phyloP scores from a whole-genome alignment of 1,140 invertebrate genomes.

The Ptiloglossa arizonensis region DNA sequence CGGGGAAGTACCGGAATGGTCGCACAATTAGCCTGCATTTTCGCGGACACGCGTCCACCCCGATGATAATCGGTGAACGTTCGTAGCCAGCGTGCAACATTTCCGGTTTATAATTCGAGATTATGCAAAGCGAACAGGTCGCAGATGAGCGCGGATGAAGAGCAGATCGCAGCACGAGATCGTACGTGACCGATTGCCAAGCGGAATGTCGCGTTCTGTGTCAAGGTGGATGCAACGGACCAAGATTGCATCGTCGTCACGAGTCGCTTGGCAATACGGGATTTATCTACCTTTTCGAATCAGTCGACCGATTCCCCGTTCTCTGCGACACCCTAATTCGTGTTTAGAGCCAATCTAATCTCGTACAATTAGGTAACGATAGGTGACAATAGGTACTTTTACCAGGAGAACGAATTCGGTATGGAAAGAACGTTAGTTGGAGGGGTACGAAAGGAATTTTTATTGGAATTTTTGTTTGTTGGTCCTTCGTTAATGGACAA shows the following conservation, averaged over 20 bases:
- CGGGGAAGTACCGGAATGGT: neutral
- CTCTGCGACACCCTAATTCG: too few species aligned
- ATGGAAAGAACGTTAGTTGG: too few species aligned
- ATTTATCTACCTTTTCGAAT: slow-evolving; percentile 28
- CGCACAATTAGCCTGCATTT: slow-evolving; percentile 20
- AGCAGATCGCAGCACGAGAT: slow-evolving; percentile 33
- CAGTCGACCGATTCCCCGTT: neutral
- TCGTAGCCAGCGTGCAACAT: slow-evolving; percentile 5
- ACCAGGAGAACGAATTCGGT: too few species aligned
- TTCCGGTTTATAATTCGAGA: slow-evolving; percentile 34
- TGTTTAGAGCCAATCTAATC: neutral
- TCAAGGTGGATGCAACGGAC: slow-evolving; percentile 12
- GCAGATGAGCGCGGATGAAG: slow-evolving; percentile 4
- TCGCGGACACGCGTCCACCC: slow-evolving; percentile 2
- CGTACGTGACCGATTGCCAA: slow-evolving; percentile 41
- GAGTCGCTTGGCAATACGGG: slow-evolving; percentile 30
- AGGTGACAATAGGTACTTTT: too few species aligned
- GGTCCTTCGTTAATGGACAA: too few species aligned
- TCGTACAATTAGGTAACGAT: too few species aligned
- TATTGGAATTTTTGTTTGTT: too few species aligned
- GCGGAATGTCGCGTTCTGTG: slow-evolving; percentile 39
- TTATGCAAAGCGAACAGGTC: neutral
- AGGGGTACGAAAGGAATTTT: too few species aligned
- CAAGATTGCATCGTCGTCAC: slow-evolving; percentile 26
- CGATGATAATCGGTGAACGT: slow-evolving; percentile 24